Percentiles rank a stretch among this genome's conserved stretches.
phyloP scores from a whole-genome alignment of 2,888 invertebrate species.

The Notocelia uddmanniana region DNA sequence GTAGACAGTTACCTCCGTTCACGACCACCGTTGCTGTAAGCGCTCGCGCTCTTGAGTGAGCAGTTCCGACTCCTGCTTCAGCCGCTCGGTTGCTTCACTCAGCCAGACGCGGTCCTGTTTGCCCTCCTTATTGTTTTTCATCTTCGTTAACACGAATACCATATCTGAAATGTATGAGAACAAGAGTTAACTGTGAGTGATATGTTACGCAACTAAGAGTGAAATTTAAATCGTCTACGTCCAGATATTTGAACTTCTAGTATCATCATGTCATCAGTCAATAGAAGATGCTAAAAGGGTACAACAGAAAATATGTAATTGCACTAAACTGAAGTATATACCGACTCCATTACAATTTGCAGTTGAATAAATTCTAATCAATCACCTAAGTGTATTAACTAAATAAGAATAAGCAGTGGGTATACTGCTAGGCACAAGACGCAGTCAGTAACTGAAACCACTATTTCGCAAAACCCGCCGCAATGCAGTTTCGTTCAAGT shows the following conservation, averaged over 20 bases:
- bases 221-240: not conserved
- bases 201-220: not conserved
- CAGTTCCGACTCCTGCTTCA: conserved; percentile 64
- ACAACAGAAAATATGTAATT: too few relatives aligned
- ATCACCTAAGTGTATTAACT: too few relatives aligned
- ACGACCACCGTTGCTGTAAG: conserved; percentile 64
- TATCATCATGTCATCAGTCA: too few relatives aligned
- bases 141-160: conserved; percentile 59
- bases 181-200: not conserved
- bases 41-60: conserved; percentile 63
- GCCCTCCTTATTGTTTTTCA: conserved; percentile 59
- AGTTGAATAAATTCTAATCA: too few relatives aligned
- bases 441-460: not conserved
- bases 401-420: too few relatives aligned
- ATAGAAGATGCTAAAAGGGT: too few relatives aligned
- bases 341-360: too few relatives aligned
- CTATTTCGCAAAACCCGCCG: not conserved
- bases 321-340: too few relatives aligned
- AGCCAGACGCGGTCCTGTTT: conserved; percentile 61
- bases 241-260: too few relatives aligned
- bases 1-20: conserved; percentile 55
- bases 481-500: too few relatives aligned
- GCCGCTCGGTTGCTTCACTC: conserved; percentile 59
- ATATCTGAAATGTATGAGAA: conserved; percentile 59
- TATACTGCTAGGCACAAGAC: too few relatives aligned